phyloP scores from a whole-genome alignment of 2,888 invertebrate species.

The Ischnus inquisitorius region DNA sequence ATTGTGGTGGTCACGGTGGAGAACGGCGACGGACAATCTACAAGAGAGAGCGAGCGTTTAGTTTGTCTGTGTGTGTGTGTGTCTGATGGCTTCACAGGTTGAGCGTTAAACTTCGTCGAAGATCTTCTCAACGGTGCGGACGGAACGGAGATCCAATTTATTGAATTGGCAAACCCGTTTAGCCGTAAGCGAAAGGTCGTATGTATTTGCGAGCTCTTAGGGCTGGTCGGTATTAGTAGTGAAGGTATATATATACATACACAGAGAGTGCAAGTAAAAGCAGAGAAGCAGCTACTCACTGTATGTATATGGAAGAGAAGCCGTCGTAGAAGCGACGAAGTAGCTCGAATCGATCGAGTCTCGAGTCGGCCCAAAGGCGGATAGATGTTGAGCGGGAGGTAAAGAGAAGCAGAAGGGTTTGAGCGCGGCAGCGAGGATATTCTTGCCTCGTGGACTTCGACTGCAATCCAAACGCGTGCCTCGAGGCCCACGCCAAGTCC shows the following conservation, averaged over 20 bases:
- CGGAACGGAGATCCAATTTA: conserved; percentile 57
- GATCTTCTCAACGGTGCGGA: conserved; percentile 43
- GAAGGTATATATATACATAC: background rate
- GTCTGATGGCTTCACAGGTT: conserved; percentile 16
- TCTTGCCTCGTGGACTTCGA: conserved; percentile 54
- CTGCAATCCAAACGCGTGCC: conserved; percentile 58
- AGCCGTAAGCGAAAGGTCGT: conserved; percentile 59
- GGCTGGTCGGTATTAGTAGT: conserved; percentile 37
- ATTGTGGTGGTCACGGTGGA: conserved; percentile 29
- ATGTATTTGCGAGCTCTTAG: conserved; percentile 30
- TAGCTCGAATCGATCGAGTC: conserved; percentile 54
- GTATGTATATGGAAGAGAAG: conserved; percentile 11
- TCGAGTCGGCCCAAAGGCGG: conserved; percentile 46
- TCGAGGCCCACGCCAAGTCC: conserved; percentile 66
- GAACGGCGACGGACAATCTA: background rate
- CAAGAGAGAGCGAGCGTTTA: background rate
- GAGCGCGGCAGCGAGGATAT: conserved; percentile 64
- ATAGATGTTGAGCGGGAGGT: conserved; percentile 25
- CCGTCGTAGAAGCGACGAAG: conserved; percentile 42
- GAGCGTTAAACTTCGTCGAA: conserved; percentile 38
- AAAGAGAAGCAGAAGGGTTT: background rate
- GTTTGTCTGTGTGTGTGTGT: too few species aligned
- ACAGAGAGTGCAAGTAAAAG: conserved; percentile 2
- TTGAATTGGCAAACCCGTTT: conserved; percentile 61
- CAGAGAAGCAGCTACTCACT: background rate